Evolutionary conservation across 2,113 vertebrate genomes (phyloP).

Genomic region (Collichthys lucidus): DNA sequence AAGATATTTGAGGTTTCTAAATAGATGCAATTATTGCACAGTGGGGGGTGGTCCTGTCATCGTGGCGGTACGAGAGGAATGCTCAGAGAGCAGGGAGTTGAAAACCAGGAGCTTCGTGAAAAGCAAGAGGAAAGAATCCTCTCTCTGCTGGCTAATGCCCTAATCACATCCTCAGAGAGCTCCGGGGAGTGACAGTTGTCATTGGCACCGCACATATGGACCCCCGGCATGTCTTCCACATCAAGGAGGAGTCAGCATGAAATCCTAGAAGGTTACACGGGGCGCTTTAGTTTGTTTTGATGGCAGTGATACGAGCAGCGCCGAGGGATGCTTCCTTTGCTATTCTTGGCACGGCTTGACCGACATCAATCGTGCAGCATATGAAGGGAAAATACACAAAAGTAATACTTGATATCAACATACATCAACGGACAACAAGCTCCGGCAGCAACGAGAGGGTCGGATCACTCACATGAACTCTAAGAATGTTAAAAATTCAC

Average conservation of each 20-base stretch:
- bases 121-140: constrained; percentile 63
- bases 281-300: constrained; percentile 58
- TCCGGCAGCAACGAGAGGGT: constrained; percentile 15
- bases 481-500: constrained; percentile 12
- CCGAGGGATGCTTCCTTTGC: constrained; percentile 60
- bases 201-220: constrained; percentile 54
- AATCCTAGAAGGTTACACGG: constrained; percentile 64
- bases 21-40: constrained; percentile 45
- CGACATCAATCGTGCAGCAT: constrained; percentile 15
- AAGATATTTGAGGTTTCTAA: constrained; percentile 57
- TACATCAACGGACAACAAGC: constrained; percentile 14
- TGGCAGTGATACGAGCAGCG: constrained; percentile 33
- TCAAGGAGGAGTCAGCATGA: constrained; percentile 60
- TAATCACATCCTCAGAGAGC: constrained; percentile 36
- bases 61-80: constrained; percentile 48
- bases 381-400: constrained; percentile 55
- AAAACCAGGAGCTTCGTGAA: constrained; percentile 22
- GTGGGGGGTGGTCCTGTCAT: constrained; percentile 47
- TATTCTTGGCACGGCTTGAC: constrained; percentile 62
- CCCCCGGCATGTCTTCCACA: constrained; percentile 44
- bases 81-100: constrained; percentile 31
- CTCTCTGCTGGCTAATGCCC: constrained; percentile 31
- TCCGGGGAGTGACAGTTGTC: constrained; percentile 60
- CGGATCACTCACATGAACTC: constrained; percentile 14
- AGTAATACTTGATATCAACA: constrained; percentile 15